Evolutionary conservation across 53 echinoderm and acorn worm species (phyloP).

Genomic region (Zoroaster sp.): DNA sequence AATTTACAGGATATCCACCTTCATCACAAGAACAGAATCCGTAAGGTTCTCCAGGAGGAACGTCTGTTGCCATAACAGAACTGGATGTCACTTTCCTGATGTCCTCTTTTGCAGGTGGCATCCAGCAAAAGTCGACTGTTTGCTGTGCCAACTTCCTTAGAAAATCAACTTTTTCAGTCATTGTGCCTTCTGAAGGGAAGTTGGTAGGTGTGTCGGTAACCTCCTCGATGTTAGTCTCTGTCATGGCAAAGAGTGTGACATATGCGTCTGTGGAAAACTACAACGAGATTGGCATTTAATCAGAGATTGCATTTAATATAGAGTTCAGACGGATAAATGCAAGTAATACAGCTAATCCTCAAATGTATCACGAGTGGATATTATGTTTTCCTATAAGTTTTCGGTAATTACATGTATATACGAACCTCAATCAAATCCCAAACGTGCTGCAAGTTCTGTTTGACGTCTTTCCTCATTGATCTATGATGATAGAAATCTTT

Average conservation of each 20-base stretch:
- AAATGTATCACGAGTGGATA: too few species aligned
- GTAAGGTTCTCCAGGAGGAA: not conserved
- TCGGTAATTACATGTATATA: too few species aligned
- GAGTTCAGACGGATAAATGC: not conserved
- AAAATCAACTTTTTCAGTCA: not conserved
- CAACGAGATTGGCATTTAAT: not conserved
- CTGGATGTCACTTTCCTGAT: not conserved
- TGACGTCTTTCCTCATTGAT: not conserved
- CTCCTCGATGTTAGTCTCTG: not conserved
- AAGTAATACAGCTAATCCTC: too few species aligned
- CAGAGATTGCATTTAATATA: not conserved
- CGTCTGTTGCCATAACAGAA: not conserved
- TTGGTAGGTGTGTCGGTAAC: not conserved
- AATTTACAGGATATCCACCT: not conserved
- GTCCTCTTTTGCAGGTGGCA: not conserved
- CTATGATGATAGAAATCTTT: not conserved
- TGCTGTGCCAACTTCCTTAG: not conserved
- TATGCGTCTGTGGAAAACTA: not conserved
- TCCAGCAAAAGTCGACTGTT: not conserved
- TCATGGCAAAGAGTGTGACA: not conserved
- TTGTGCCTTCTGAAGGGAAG: not conserved
- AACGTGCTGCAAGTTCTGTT: not conserved
- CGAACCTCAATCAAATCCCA: not conserved
- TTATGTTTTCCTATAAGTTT: too few species aligned
- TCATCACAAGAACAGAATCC: not conserved